Conservation (phyloP, 2,888 invertebrate genomes). For the Trichopria drosophilae region DNA sequence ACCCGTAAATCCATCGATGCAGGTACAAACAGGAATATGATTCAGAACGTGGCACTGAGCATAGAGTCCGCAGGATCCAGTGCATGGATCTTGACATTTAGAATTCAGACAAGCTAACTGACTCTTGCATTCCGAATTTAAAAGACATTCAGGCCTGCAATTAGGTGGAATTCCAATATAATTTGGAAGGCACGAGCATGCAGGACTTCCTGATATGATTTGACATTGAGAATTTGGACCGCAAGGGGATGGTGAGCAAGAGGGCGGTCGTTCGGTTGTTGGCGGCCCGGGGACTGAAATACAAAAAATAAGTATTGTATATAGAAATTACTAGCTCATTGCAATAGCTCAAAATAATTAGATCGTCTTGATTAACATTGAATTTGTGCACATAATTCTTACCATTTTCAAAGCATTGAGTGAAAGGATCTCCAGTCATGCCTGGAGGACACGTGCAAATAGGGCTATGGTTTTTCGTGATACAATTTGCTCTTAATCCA, state of each 20-base stretch:
- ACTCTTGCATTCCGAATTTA: conserved; percentile 79
- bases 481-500: conserved; percentile 82
- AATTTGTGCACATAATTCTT: too few relatives aligned
- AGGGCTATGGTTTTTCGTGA: conserved; percentile 82
- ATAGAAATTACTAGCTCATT: not conserved
- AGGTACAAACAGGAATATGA: conserved; percentile 80
- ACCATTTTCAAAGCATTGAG: conserved; percentile 72
- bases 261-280: conserved; percentile 70
- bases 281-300: conserved; percentile 42
- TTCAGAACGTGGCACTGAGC: conserved; percentile 78
- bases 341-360: too few relatives aligned
- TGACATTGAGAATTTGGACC: conserved; percentile 83
- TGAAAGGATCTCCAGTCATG: conserved; percentile 86
- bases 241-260: conserved; percentile 81
- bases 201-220: conserved; percentile 71
- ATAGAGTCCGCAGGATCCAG: conserved; percentile 79
- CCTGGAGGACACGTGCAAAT: conserved; percentile 83
- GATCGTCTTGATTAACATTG: too few relatives aligned
- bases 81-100: conserved; percentile 81
- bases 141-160: conserved; percentile 78
- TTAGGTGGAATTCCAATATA: conserved; percentile 78
- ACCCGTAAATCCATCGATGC: conserved; percentile 75
- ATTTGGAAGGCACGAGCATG: conserved; percentile 78
- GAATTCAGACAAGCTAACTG: conserved; percentile 77
- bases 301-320: not conserved